A percentile compares a stretch with the other conserved stretches of the same genome.
phyloP scores from a whole-genome alignment of 2,888 invertebrate species.

The Clepsis dumicolana region DNA sequence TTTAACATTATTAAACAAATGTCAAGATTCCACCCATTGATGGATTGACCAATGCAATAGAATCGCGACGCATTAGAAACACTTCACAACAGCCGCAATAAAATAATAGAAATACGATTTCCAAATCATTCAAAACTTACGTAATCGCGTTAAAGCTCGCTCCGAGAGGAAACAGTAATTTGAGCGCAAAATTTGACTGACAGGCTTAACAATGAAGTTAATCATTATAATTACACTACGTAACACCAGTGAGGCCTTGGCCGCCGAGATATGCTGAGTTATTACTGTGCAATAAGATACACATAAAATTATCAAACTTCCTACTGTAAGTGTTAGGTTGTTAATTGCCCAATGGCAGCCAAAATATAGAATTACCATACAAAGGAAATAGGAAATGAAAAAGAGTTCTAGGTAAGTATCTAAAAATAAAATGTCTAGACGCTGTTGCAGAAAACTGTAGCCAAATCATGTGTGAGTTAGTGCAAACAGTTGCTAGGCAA shows the following conservation, averaged over 20 bases:
- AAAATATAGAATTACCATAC: constrained; percentile 19
- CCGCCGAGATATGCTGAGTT: constrained; percentile 6
- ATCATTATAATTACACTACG: constrained; percentile 64
- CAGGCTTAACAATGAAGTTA: constrained; percentile 65
- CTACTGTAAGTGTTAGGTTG: constrained; percentile 34
- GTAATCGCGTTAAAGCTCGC: constrained; percentile 27
- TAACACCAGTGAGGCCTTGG: constrained; percentile 61
- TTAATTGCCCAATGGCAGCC: constrained; percentile 15
- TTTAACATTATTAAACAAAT: not conserved
- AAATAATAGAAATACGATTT: constrained; percentile 23
- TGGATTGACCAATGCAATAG: not conserved
- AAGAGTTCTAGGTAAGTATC: not conserved
- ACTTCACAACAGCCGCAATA: constrained; percentile 1
- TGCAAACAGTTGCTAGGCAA: too few relatives aligned
- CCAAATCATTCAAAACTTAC: constrained; percentile 15
- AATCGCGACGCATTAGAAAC: not conserved
- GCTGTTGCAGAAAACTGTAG: too few relatives aligned
- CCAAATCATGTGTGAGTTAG: too few relatives aligned
- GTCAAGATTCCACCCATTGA: not conserved
- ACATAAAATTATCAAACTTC: constrained; percentile 35
- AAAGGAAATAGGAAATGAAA: not conserved
- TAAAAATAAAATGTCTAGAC: too few relatives aligned
- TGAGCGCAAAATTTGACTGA: constrained; percentile 58
- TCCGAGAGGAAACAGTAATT: constrained; percentile 63
- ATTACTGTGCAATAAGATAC: constrained; percentile 48